Conservation (phyloP, 2,888 invertebrate genomes). For the Gonocerus acuteangulatus region DNA sequence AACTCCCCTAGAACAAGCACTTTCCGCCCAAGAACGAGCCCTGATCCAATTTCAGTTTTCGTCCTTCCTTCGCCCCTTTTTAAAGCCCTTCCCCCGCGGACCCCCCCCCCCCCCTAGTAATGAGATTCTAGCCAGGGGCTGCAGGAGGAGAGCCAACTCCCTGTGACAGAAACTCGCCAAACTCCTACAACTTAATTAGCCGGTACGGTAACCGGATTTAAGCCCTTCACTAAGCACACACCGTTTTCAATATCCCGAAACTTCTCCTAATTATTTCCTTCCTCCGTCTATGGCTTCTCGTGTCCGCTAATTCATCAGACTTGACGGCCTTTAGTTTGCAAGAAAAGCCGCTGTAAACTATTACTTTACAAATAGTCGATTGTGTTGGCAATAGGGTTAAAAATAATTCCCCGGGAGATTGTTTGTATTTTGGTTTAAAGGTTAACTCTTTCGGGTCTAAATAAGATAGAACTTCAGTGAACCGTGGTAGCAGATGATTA, state of each 20-base stretch:
- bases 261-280: background rate
- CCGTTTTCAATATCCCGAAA: slow-evolving; percentile 21
- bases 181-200: slow-evolving; percentile 23
- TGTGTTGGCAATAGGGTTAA: too few relatives aligned
- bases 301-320: background rate
- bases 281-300: background rate
- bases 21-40: background rate
- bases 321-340: background rate
- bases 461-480: too few relatives aligned
- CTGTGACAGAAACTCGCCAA: slow-evolving; percentile 12
- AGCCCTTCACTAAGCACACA: slow-evolving; percentile 7
- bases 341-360: too few relatives aligned
- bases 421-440: too few relatives aligned
- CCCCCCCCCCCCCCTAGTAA: slow-evolving; percentile 1
- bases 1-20: too few relatives aligned
- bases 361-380: too few relatives aligned
- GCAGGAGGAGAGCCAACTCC: slow-evolving; percentile 6
- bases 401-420: too few relatives aligned
- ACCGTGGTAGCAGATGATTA: too few relatives aligned
- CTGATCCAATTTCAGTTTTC: slow-evolving; percentile 22
- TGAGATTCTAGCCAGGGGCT: slow-evolving; percentile 1
- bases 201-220: slow-evolving; percentile 1
- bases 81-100: slow-evolving; percentile 1
- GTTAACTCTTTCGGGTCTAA: too few relatives aligned
- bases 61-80: background rate